Conservation (phyloP, 2,888 invertebrate genomes). For the Noctua comes region DNA sequence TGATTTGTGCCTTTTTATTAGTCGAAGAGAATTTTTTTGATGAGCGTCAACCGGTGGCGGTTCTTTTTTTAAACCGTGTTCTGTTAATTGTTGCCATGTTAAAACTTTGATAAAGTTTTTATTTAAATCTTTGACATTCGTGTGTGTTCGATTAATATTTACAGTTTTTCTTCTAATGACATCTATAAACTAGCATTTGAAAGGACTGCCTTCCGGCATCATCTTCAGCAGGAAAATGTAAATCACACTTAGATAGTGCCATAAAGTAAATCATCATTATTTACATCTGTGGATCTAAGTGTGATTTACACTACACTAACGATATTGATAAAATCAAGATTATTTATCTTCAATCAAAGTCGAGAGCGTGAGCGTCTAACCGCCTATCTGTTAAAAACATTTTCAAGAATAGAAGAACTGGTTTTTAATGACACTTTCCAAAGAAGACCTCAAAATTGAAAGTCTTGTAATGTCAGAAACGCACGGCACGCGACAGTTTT, state of each 20-base stretch:
- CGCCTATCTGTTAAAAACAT: background rate
- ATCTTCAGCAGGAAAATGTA: conserved; percentile 28
- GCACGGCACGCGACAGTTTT: conserved; percentile 70
- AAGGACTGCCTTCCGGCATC: background rate
- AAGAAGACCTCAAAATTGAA: conserved; percentile 46
- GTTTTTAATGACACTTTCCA: conserved; percentile 37
- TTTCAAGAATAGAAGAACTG: background rate
- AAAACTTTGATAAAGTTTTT: conserved; percentile 7
- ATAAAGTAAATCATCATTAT: conserved; percentile 37
- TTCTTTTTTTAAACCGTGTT: conserved; percentile 25
- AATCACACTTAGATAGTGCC: conserved; percentile 7
- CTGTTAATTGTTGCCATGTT: conserved; percentile 26
- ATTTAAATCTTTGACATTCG: conserved; percentile 1
- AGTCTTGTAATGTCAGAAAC: conserved; percentile 30
- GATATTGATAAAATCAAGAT: conserved; percentile 31
- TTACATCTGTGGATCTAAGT: conserved; percentile 10
- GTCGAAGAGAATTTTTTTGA: conserved; percentile 48
- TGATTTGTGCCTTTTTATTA: conserved; percentile 55
- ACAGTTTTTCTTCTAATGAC: conserved; percentile 12
- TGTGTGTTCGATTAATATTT: background rate
- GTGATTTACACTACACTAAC: conserved; percentile 37
- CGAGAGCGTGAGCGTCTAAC: background rate
- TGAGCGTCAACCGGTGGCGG: conserved; percentile 28
- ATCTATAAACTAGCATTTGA: conserved; percentile 11
- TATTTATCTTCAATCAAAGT: conserved; percentile 12